phyloP scores from a whole-genome alignment of 2,113 vertebrate genomes.

The Pollimyrus isidori region DNA sequence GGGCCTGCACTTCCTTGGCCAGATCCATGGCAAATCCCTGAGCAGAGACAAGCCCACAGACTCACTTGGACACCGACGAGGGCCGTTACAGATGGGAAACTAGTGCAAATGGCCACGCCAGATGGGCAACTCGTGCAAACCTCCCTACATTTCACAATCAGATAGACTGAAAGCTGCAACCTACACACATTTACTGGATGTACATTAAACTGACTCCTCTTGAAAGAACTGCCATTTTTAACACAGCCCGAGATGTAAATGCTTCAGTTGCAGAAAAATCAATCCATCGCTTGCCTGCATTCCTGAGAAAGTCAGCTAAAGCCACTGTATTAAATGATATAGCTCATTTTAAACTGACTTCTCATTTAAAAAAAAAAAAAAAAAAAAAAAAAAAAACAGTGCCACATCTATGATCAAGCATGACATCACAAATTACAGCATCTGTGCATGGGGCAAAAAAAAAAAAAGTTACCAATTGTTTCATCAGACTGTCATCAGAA shows the following conservation, averaged over 20 bases:
- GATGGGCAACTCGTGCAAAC: not conserved
- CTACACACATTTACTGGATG: not conserved
- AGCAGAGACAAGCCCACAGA: not conserved
- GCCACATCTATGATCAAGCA: not conserved
- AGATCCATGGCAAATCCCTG: slow-evolving; percentile 76
- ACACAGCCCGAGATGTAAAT: not conserved
- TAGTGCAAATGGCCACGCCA: not conserved
- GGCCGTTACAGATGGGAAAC: not conserved
- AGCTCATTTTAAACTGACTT: not conserved
- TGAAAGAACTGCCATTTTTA: not conserved
- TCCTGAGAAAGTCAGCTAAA: not conserved
- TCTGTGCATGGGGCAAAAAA: not conserved
- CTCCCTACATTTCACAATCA: not conserved
- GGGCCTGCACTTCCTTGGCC: slow-evolving; percentile 54
- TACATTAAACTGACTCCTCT: not conserved
- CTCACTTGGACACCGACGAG: not conserved
- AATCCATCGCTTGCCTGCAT: not conserved
- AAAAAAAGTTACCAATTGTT: not conserved
- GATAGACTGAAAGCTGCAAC: not conserved
- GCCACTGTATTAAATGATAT: not conserved
- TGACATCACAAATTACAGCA: not conserved
- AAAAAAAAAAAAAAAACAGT: not conserved
- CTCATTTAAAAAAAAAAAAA: not conserved
- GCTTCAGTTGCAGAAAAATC: not conserved
- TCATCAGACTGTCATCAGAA: not conserved